A percentile compares a stretch with the other conserved stretches of the same genome.
Evolutionary conservation across 2,888 invertebrate species (phyloP).

Genomic region (Rutpela maculata): DNA sequence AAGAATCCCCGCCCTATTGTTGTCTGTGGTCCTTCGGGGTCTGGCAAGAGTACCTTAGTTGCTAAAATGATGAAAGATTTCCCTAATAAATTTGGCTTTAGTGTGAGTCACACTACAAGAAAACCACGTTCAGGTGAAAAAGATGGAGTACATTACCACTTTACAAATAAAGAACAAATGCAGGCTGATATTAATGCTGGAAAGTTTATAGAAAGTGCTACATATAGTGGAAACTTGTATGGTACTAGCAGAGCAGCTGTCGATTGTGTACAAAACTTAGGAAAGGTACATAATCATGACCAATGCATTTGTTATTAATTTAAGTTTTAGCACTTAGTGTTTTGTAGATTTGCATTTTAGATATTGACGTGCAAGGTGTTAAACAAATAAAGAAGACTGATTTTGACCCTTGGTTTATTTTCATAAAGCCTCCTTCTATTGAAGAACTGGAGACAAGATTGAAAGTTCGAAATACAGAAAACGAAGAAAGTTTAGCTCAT

Average conservation of each 20-base stretch:
- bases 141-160: constrained; percentile 91
- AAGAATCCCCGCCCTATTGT: constrained; percentile 80
- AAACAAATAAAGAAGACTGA: constrained; percentile 86
- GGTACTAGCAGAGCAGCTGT: constrained; percentile 96
- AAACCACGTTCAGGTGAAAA: constrained; percentile 86
- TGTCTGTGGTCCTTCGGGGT: constrained; percentile 97
- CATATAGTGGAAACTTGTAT: constrained; percentile 95
- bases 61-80: constrained; percentile 90
- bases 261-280: constrained; percentile 84
- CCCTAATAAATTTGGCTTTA: constrained; percentile 93
- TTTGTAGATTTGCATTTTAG: constrained; percentile 87
- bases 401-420: constrained; percentile 89
- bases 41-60: constrained; percentile 96
- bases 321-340: neutral
- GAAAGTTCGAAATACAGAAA: constrained; percentile 90
- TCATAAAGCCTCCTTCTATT: constrained; percentile 94
- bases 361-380: constrained; percentile 97
- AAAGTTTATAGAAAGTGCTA: constrained; percentile 94
- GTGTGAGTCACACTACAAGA: constrained; percentile 95
- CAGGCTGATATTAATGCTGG: constrained; percentile 82
- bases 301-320: neutral
- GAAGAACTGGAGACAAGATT: constrained; percentile 85
- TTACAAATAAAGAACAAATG: constrained; percentile 87
- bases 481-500: constrained; percentile 87
- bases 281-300: constrained; percentile 75